Conservation (phyloP, 2,797 vertebrate genomes). For the Fistularia commersonii region DNA sequence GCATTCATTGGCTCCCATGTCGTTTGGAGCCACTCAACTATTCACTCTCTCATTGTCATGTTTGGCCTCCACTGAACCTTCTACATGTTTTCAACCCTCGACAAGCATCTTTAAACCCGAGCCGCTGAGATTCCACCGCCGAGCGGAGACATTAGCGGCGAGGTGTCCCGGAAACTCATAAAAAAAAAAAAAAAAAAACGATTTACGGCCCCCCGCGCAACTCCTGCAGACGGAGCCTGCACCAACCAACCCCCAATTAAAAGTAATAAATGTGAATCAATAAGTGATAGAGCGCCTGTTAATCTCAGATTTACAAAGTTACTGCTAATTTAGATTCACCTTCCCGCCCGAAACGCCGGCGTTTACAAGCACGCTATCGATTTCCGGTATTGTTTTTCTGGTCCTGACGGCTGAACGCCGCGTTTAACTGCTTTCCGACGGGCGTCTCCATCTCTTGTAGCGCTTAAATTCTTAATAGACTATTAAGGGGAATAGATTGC, state of each 20-base stretch:
- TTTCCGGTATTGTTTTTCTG: constrained; percentile 56
- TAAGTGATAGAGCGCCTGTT: constrained; percentile 60
- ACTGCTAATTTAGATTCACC: constrained; percentile 46
- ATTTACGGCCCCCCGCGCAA: constrained; percentile 71
- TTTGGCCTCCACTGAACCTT: too few species aligned
- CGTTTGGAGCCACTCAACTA: too few species aligned
- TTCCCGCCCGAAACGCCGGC: constrained; percentile 33
- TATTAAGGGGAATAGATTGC: constrained; percentile 17
- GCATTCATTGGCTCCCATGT: too few species aligned
- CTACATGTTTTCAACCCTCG: too few species aligned
- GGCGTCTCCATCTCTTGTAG: too few species aligned
- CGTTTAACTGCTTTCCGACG: constrained; percentile 13
- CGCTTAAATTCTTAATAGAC: constrained; percentile 30
- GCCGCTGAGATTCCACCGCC: too few species aligned
- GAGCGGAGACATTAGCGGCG: constrained; percentile 76
- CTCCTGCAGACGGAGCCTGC: constrained; percentile 70
- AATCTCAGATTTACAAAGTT: constrained; percentile 54
- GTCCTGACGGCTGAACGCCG: constrained; percentile 40
- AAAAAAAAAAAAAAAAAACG: constrained; percentile 77
- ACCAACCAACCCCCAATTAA: constrained; percentile 67
- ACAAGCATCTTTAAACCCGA: too few species aligned
- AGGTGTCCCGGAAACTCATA: constrained; percentile 77
- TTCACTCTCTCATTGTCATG: too few species aligned
- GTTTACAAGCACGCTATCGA: constrained; percentile 58
- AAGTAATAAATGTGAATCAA: constrained; percentile 72